Base-by-base conservation (phyloP, 2,113 vertebrate genomes). In the Cacatua alba region DNA sequence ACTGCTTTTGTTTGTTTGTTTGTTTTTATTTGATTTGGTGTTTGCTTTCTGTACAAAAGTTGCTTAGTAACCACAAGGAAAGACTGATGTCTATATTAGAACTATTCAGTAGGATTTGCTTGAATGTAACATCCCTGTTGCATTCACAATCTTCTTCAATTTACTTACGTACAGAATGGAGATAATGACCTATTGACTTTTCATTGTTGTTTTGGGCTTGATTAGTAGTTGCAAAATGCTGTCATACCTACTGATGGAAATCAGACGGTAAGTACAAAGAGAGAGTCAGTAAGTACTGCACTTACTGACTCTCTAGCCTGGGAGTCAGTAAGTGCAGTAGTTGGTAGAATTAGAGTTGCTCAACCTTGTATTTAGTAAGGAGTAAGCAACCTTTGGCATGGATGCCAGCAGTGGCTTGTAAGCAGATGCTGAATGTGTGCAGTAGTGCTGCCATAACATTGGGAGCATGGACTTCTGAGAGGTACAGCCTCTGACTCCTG, bases 391-490 rank as follows among this genome's bases (percentile, higher is more conserved):
- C 26, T 9, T 0, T 29, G 51, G 31, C 10, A 11, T 33, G 33
- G 35, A 26, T 86, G 62, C 25, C 25, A 28, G 68, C 5, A 1
- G 23, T 67, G 48, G 41, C 44, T 62, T 41, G 44, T 81, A 72
- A 44, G 57, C 25, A 60, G 70, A 5, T 51, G 35, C 31, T 5
- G 2, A 46, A 17, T 6, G 24, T 20, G 19, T 63, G 33, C 26
- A 9, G 16, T 39, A 52, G 37, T 15, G 28, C 59, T 80, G 53
- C 19, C 9, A 3, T 23, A 52, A 15, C 0, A 0, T 0, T 82
- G 48, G 52, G 62, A 48, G 3, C n/a, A 7, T 0, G 1, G 35
- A 14, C 39, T 67, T 48, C 6, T 25, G 72, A 86, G 33, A 65
- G 35, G 35, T 29, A 41, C 25, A 48, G 49, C 63, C 35, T 62